Base-by-base conservation (phyloP, 2,888 invertebrate species). In the Salpingus planirostris region DNA sequence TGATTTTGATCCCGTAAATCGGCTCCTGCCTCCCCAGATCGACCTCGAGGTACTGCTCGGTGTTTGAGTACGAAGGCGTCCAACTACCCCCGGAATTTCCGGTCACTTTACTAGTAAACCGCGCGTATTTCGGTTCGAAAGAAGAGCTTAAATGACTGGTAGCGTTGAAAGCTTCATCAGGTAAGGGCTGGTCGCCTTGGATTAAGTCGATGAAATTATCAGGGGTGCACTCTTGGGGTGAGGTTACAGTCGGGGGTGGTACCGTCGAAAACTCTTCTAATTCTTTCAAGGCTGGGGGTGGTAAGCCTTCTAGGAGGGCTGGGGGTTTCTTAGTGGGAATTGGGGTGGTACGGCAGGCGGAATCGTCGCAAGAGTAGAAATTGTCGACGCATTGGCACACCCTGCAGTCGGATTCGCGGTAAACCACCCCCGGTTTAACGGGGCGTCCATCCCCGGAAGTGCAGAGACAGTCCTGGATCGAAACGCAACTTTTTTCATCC, bases 321-420 rank as follows among this genome's bases (percentile, higher is more conserved):
- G n/a, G n/a, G n/a, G 2, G 15, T 18, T 3, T 4, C 14, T 14
- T 15, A 27, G 11, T 27, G 1, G 18, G 3, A 15, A 11, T 29
- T n/a, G 40, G 40, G 7, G 36, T 39, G 12, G 25, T 18, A 11
- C 21, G 18, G 15, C 80, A 80, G 2, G 62, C 43, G 5, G 66
- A 66, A 14, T 69, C 61, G 54, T 79, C 77, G 54, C 90, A 90
- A 25, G 76, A 71, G 36, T 81, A 74, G 12, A 70, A 70, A 62
- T 90, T 88, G 52, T 83, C 73, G 4, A 85, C 66, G 49, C 91
- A 91, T 47, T 88, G 88, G 52, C 90, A 91, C 8, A 74, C 69
- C 49, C 76, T 73, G 52, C 84, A 85, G 0, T 74, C 74, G 1
- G 67, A 66, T 47, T 76, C 74, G 8, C 62, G 49, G 2, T 73